Percentiles rank a stretch among this genome's conserved stretches.
Evolutionary conservation across 37 sponge, comb jelly and placozoan genomes (phyloP).

Genomic region (Axinella damicornis): DNA sequence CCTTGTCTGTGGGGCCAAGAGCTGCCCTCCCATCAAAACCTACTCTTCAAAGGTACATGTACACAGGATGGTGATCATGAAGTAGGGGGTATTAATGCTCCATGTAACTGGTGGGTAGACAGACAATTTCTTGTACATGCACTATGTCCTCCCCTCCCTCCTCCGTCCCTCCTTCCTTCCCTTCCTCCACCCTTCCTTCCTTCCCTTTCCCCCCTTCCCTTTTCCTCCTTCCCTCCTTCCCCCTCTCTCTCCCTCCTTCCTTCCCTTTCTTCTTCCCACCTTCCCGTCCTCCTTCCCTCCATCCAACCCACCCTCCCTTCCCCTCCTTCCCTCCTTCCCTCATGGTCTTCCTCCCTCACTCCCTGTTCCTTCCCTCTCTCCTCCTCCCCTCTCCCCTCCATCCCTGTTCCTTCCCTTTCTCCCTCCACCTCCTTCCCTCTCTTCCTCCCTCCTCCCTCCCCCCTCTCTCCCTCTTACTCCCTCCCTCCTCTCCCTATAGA

Average conservation of each 20-base stretch:
- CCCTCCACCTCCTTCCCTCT: not conserved
- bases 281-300: no score
- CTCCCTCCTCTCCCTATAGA: conserved; percentile 40
- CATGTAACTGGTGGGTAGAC: no score
- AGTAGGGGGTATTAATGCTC: no score
- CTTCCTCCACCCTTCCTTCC: not conserved
- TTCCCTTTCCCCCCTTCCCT: not conserved
- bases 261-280: not conserved
- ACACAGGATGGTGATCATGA: no score
- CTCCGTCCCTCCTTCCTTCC: conserved; percentile 5
- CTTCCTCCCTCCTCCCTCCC: no score
- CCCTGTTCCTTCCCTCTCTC: not conserved
- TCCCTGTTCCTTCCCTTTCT: no score
- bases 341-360: not conserved
- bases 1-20: conserved; percentile 96
- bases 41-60: conserved; percentile 91
- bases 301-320: not conserved
- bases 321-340: not conserved
- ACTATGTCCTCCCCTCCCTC: not conserved
- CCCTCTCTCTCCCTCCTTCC: not conserved
- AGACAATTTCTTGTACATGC: no score
- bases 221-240: not conserved
- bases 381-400: no score
- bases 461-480: not conserved
- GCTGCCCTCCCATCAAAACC: conserved; percentile 96